Evolutionary conservation across 2,113 vertebrate species (phyloP).

Genomic region (Choloepus hoffmanni): DNA sequence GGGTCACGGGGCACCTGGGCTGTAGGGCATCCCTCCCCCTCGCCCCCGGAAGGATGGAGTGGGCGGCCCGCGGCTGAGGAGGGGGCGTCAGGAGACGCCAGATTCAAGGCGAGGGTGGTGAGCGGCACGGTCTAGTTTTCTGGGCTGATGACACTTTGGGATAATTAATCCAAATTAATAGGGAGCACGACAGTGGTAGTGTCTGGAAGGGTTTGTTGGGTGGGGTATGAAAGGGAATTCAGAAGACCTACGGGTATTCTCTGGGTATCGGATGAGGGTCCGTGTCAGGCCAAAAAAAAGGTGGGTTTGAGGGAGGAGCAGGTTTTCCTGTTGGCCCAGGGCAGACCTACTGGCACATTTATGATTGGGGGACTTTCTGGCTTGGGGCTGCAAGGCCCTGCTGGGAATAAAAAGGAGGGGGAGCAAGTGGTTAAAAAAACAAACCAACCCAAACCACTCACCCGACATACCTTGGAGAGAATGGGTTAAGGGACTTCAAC

Average conservation of each 20-base stretch:
- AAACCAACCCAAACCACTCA: not conserved
- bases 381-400: constrained; percentile 8
- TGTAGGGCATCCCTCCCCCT: not conserved
- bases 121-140: constrained; percentile 58
- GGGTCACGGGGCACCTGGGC: not conserved
- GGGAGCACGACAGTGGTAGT: not conserved
- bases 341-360: not conserved
- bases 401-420: not conserved
- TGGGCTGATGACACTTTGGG: constrained; percentile 59
- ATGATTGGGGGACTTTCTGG: constrained; percentile 64
- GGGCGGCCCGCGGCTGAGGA: not conserved
- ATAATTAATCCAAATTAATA: not conserved
- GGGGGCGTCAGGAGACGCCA: not conserved
- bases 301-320: not conserved
- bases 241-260: constrained; percentile 33
- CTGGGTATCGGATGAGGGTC: not conserved
- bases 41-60: not conserved
- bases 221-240: not conserved
- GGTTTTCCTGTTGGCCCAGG: constrained; percentile 18
- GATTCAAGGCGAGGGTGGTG: not conserved
- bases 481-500: not conserved
- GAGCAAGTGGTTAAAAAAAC: no score
- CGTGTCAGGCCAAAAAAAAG: not conserved
- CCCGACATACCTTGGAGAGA: not conserved
- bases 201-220: not conserved